Evolutionary conservation across 2,888 invertebrate genomes (phyloP), one percentile per base, ranked within the genome.

Genomic region (Cantharis nigra): DNA sequence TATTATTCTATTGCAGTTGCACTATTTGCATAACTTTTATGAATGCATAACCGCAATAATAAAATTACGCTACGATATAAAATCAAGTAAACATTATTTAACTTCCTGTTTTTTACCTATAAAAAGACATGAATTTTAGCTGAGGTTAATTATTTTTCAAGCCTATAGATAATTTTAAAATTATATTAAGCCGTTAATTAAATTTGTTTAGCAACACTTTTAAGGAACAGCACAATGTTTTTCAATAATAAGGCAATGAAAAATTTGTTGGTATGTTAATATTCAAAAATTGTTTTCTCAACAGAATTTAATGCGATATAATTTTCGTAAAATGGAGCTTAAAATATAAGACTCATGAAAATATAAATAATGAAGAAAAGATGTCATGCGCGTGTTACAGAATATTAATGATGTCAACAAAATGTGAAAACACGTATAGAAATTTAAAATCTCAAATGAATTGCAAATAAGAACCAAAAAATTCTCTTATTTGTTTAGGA

Each of bases 391-490:
- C 78, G 78, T 78, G 78, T 75, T 63, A 26, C 13, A 14, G 76
- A 78, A 78, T 78, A 78, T 78, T 76, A 78, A 78, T 78, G 71
- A 78, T 20, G 76, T 74, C 76, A 78, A 78, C 75, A 78, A 71
- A 72, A 78, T 70, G 78, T 13, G 70, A 76, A 75, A 76, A 75
- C 62, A 76, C 73, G 78, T 75, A 76, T 69, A 76, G 75, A 75
- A 78, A 78, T 75, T 78, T 75, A 71, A 78, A 78, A 75, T 73
- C 72, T 76, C 70, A 78, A 78, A 75, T 72, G 78, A 78, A 73
- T 72, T 71, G 76, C 33, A 76, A 78, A 76, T 78, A 77, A 23
- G 33, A 33, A 62, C 67, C n/a, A 28, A 33, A 74, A 74, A 77
- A 14, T 72, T 30, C 64, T 64, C 63, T 23, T 72, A 73, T 75